Base-by-base conservation (phyloP, 2,888 invertebrate species). In the Monopis laevigella region DNA sequence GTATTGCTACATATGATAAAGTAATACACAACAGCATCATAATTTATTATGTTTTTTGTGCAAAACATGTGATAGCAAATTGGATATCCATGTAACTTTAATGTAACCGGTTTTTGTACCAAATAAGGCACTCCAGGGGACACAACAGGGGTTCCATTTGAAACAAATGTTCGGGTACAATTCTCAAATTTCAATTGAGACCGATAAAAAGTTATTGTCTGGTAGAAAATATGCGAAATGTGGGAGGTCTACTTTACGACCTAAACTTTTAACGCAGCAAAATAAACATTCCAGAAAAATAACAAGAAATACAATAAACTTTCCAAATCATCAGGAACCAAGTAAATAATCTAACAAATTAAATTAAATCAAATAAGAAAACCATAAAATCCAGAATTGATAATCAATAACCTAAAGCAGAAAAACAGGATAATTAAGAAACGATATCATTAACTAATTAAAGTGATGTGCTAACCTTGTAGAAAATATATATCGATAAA, bases 41-140 rank as follows among this genome's bases (percentile, higher is more conserved):
- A 29, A 29, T 13, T 29, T 14, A 29, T 6, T 29, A 6, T 27
- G 29, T 29, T 29, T 29, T n/a, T 29, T 29, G 29, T 29, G 3
- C 8, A 14, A 29, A 29, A 29, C 29, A 29, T 29, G 29, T 29
- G 29, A 29, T 29, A 13, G 50, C 49, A 56, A 61, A 60, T 59
- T 58, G 52, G 50, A 51, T 54, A 55, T 53, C 38, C 55, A 45
- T 57, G 55, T 54, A 48, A 47, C 53, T 46, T 50, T 40, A 42
- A 45, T 43, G 38, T 40, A 43, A 38, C 11, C 28, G 19, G 28
- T 29, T 7, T 24, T 24, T 24, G 14, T 29, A 14, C 29, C n/a
- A n/a, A 29, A 13, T 29, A 13, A 14, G 29, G 12, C n/a, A 29
- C 29, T 29, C 13, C 29, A 29, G 29, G 29, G 29, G 29, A 13